A percentile compares a stretch with the other conserved stretches of the same genome.
These are phyloP conservation scores for Mactra quadrangularis DNA, from an alignment of 1,140 invertebrate species.

Conservation along the genomic window DNA sequence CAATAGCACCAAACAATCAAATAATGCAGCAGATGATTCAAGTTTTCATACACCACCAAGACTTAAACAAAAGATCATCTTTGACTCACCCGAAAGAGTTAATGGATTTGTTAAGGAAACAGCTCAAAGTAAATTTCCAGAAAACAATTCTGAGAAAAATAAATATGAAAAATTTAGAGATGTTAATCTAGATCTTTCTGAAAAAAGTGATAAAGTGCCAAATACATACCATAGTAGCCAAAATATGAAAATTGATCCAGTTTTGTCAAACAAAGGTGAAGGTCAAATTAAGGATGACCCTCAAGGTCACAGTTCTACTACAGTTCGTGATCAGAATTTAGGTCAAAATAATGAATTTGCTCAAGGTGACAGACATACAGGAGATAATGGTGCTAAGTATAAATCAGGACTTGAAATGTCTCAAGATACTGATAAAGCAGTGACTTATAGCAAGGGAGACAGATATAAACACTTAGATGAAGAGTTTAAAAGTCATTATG, in stretches of 20 bases:
- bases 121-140: not conserved
- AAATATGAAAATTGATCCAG: no score
- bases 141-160: no score
- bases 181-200: no score
- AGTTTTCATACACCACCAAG: conserved; percentile 9
- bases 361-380: no score
- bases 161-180: no score
- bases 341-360: no score
- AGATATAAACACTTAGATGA: not conserved
- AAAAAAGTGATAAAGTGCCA: no score
- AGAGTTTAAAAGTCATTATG: conserved; percentile 41
- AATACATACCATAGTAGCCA: no score
- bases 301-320: not conserved
- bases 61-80: not conserved
- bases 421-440: not conserved
- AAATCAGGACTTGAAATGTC: not conserved
- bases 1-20: no score
- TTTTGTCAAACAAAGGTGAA: no score
- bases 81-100: not conserved
- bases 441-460: not conserved
- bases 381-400: conserved; percentile 9
- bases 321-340: not conserved
- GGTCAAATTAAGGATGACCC: no score
- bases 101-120: conserved; percentile 3
- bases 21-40: no score